A percentile compares a stretch with the other conserved stretches of the same genome.
These are phyloP conservation scores for Laticauda laticaudata DNA, from an alignment of 2,113 vertebrate species.

Conservation along the genomic window DNA sequence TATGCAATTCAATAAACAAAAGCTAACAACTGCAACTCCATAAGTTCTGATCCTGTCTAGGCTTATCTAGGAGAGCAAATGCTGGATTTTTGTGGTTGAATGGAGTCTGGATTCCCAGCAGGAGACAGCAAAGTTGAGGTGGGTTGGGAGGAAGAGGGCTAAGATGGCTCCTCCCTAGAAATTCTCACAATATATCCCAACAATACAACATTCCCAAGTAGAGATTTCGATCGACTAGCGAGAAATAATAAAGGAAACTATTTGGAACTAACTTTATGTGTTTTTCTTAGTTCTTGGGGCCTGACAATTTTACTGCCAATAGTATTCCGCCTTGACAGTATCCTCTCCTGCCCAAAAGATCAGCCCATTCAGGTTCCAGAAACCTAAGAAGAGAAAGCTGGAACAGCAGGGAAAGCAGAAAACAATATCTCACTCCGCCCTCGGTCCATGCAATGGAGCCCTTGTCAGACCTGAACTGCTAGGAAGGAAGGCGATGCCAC, in stretches of 20 bases:
- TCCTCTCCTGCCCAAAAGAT: neutral
- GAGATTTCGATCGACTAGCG: neutral
- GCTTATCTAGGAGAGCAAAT: neutral
- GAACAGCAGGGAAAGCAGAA: neutral
- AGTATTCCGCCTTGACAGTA: neutral
- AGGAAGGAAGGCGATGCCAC: neutral
- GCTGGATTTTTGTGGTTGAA: neutral
- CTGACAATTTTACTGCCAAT: neutral
- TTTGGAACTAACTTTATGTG: neutral
- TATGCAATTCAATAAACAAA: neutral
- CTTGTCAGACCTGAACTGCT: rapidly evolving
- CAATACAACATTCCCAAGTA: neutral
- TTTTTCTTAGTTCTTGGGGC: neutral
- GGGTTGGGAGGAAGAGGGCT: no score
- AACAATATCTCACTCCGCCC: neutral
- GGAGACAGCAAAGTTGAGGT: neutral
- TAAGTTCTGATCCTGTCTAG: neutral
- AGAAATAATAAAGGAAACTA: neutral
- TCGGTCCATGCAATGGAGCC: neutral
- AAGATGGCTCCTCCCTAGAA: neutral
- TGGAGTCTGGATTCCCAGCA: no score
- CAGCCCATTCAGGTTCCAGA: neutral
- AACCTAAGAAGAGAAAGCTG: neutral
- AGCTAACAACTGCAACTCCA: neutral
- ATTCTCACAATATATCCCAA: neutral